Evolutionary conservation across 1,140 invertebrate genomes (phyloP).

Genomic region (Drosophila subpulchrella): DNA sequence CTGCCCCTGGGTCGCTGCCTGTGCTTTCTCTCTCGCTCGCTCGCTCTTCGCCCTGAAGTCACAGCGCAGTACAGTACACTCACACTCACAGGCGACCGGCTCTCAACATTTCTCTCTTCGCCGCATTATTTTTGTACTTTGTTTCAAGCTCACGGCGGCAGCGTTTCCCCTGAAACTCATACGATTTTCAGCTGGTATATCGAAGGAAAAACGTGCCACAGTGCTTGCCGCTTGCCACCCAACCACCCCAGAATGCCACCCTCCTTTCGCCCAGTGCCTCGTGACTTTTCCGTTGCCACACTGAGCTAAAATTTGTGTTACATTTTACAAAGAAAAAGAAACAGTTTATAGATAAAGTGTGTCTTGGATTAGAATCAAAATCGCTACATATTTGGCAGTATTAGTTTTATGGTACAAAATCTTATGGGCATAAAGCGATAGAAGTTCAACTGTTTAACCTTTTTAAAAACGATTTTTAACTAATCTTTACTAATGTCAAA

Average conservation of each 20-base stretch:
- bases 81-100: conserved; percentile 17
- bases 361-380: too few relatives aligned
- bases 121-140: conserved; percentile 59
- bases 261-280: conserved; percentile 11
- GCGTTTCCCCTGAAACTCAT: conserved; percentile 79
- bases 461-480: too few relatives aligned
- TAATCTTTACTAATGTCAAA: too few relatives aligned
- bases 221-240: conserved; percentile 33
- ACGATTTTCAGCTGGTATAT: conserved; percentile 82
- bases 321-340: not conserved
- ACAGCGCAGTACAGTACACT: conserved; percentile 54
- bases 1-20: conserved; percentile 10
- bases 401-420: too few relatives aligned
- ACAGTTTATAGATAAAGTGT: too few relatives aligned
- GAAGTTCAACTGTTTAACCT: too few relatives aligned
- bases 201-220: conserved; percentile 76
- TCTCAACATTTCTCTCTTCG: conserved; percentile 57
- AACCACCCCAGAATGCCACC: conserved; percentile 25
- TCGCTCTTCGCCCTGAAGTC: conserved; percentile 31
- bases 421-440: too few relatives aligned
- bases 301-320: not conserved
- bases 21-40: not conserved
- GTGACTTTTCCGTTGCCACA: conserved; percentile 35
- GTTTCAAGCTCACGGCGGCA: conserved; percentile 40
- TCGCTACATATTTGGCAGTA: too few relatives aligned